Conservation (phyloP, 2,888 invertebrate genomes). For the Diploptera punctata region DNA sequence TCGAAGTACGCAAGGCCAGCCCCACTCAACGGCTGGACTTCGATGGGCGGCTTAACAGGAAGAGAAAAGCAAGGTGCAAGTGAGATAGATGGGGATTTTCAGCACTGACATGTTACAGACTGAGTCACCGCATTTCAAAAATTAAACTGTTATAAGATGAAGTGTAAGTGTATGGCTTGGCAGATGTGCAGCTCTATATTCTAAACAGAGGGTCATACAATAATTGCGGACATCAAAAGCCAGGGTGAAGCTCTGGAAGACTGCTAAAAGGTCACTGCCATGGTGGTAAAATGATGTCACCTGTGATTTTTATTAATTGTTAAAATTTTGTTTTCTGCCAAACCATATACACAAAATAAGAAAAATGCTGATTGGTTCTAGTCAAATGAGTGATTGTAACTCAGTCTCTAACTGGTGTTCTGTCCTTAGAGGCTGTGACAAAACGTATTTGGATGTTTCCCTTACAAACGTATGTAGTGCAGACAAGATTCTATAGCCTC, state of each 20-base stretch:
- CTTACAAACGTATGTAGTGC: slow-evolving; percentile 45
- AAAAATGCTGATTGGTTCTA: slow-evolving; percentile 45
- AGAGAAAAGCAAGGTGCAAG: slow-evolving; percentile 38
- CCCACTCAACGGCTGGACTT: slow-evolving; percentile 21
- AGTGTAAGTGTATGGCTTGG: slow-evolving; percentile 40
- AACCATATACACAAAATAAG: slow-evolving; percentile 37
- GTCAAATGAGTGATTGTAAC: slow-evolving; percentile 46
- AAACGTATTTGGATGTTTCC: slow-evolving; percentile 45
- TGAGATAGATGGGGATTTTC: slow-evolving; percentile 43
- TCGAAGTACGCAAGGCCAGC: slow-evolving; percentile 32
- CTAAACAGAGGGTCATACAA: slow-evolving; percentile 35
- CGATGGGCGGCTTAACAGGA: slow-evolving; percentile 7
- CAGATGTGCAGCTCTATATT: slow-evolving; percentile 38
- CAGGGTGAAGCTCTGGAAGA: slow-evolving; percentile 30
- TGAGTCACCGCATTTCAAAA: slow-evolving; percentile 42
- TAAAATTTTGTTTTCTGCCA: slow-evolving; percentile 37
- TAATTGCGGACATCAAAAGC: slow-evolving; percentile 27
- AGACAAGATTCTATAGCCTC: slow-evolving; percentile 45
- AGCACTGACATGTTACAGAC: slow-evolving; percentile 43
- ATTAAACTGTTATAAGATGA: slow-evolving; percentile 34
- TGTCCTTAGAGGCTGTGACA: slow-evolving; percentile 47
- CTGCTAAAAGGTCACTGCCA: slow-evolving; percentile 38
- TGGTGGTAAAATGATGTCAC: slow-evolving; percentile 33
- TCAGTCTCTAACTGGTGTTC: slow-evolving; percentile 46
- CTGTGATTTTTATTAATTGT: slow-evolving; percentile 36